These are phyloP conservation scores for Siniperca chuatsi DNA, from an alignment of 2,113 vertebrate genomes.

Conservation along the genomic window DNA sequence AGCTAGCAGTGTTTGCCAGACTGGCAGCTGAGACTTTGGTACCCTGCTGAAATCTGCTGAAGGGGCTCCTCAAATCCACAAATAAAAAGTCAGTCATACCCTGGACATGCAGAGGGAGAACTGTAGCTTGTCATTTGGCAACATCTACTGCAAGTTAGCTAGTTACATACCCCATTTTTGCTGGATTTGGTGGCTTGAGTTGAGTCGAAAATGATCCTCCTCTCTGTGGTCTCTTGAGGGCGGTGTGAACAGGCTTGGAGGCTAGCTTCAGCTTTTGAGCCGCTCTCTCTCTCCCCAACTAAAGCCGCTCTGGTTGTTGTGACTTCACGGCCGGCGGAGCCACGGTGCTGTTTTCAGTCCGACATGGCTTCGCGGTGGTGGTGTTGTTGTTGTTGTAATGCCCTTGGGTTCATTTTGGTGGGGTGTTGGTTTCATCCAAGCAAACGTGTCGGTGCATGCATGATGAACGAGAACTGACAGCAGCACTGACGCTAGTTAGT, in stretches of 20 bases:
- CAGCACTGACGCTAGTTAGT: constrained; percentile 24
- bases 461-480: constrained; percentile 45
- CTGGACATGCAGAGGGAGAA: neutral
- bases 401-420: constrained; percentile 43
- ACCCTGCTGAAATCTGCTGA: neutral
- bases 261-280: constrained; percentile 61
- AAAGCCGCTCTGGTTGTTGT: constrained; percentile 50
- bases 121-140: neutral
- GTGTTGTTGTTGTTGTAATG: neutral
- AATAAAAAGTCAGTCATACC: neutral
- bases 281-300: constrained; percentile 34
- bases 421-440: constrained; percentile 50
- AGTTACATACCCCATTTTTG: constrained; percentile 84
- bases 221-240: constrained; percentile 54
- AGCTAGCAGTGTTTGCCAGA: constrained; percentile 20
- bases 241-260: constrained; percentile 36
- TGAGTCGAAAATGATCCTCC: constrained; percentile 46
- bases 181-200: constrained; percentile 37
- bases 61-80: neutral
- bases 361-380: constrained; percentile 60
- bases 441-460: constrained; percentile 64
- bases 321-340: constrained; percentile 57
- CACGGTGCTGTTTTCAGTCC: constrained; percentile 60
- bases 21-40: neutral
- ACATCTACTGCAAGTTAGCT: neutral